phyloP scores from a whole-genome alignment of 2,113 vertebrate species.

The Ciconia boyciana region DNA sequence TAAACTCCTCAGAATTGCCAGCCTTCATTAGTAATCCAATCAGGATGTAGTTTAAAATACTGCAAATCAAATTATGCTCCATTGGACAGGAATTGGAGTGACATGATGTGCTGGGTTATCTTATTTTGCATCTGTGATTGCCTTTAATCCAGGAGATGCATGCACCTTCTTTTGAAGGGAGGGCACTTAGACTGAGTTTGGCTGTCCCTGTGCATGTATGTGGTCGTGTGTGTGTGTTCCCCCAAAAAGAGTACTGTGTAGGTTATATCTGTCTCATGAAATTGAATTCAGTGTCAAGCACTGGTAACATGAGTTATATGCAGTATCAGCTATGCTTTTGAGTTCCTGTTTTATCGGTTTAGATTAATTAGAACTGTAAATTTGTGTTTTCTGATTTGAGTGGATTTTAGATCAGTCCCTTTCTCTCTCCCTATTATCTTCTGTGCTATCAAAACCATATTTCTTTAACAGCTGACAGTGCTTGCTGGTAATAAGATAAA shows the following conservation, averaged over 20 bases:
- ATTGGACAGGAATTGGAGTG: constrained; percentile 33
- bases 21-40: constrained; percentile 61
- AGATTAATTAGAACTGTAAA: neutral
- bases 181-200: neutral
- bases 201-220: neutral
- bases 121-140: constrained; percentile 49
- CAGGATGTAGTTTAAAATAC: constrained; percentile 59
- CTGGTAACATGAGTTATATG: neutral
- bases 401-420: neutral
- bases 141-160: neutral
- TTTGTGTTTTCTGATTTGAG: neutral
- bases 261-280: neutral
- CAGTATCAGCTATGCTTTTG: neutral
- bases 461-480: neutral
- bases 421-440: neutral
- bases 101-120: constrained; percentile 44
- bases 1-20: constrained; percentile 53
- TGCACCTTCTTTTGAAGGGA: neutral
- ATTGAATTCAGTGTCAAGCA: neutral
- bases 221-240: neutral
- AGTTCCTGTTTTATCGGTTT: neutral
- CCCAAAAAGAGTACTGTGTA: neutral
- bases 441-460: neutral
- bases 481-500: neutral
- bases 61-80: constrained; percentile 49